Evolutionary conservation across 2,888 invertebrate species (phyloP).

Genomic region (Pinctada fucata): DNA sequence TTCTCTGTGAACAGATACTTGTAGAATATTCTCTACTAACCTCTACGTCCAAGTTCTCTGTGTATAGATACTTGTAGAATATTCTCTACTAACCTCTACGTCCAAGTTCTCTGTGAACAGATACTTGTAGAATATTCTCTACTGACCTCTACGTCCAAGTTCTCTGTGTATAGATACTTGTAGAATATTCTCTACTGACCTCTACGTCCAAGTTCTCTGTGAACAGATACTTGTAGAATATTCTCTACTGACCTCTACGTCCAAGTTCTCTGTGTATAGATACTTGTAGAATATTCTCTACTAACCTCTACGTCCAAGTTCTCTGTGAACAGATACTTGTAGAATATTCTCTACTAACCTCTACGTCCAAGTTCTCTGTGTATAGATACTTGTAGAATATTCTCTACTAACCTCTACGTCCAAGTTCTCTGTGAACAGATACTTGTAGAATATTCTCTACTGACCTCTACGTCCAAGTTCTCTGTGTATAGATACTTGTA

Average conservation of each 20-base stretch:
- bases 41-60: conserved; percentile 68
- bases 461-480: conserved; percentile 72
- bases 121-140: too few species aligned
- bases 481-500: too few species aligned
- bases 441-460: background rate
- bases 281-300: background rate
- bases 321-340: too few species aligned
- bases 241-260: conserved; percentile 65
- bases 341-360: conserved; percentile 58
- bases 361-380: conserved; percentile 66
- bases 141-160: conserved; percentile 70
- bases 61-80: too few species aligned
- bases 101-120: conserved; percentile 61
- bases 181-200: conserved; percentile 54
- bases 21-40: conserved; percentile 53
- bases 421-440: conserved; percentile 53
- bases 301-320: conserved; percentile 71
- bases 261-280: conserved; percentile 58
- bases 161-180: conserved; percentile 32
- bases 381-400: too few species aligned
- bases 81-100: conserved; percentile 64
- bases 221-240: too few species aligned
- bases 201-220: conserved; percentile 68
- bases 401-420: conserved; percentile 67
- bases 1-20: conserved; percentile 42